These are phyloP conservation scores for Mesoligia furuncula DNA, from an alignment of 2,888 invertebrate species.

Conservation along the genomic window DNA sequence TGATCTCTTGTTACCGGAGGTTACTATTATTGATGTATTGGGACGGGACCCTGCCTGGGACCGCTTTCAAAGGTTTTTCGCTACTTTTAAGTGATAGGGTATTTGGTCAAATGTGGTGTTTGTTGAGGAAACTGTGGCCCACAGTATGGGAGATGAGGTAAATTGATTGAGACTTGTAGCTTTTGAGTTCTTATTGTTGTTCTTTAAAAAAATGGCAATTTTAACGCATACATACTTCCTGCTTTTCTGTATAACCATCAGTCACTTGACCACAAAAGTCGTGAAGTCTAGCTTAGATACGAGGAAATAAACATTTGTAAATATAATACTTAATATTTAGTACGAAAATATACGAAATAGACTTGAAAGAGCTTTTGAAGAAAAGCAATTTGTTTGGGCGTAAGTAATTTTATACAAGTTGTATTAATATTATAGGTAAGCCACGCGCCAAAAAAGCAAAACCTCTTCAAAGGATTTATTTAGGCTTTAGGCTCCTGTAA, in stretches of 20 bases:
- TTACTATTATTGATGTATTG: slow-evolving; percentile 65
- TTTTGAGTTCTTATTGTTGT: slow-evolving; percentile 5
- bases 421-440: slow-evolving; percentile 49
- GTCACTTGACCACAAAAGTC: not conserved
- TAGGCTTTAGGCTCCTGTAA: slow-evolving; percentile 62
- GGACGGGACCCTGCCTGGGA: slow-evolving; percentile 36
- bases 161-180: slow-evolving; percentile 15
- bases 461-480: slow-evolving; percentile 66
- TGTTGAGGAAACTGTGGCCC: slow-evolving; percentile 13
- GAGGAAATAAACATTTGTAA: slow-evolving; percentile 14
- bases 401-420: slow-evolving; percentile 61
- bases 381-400: slow-evolving; percentile 61
- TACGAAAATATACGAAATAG: slow-evolving; percentile 27
- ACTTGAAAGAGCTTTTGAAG: slow-evolving; percentile 47
- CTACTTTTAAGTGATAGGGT: slow-evolving; percentile 37
- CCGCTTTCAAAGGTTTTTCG: slow-evolving; percentile 37
- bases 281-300: slow-evolving; percentile 1
- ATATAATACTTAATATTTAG: slow-evolving; percentile 16
- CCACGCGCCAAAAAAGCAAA: slow-evolving; percentile 59
- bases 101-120: slow-evolving; percentile 11
- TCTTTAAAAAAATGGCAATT: not conserved
- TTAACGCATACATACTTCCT: not conserved
- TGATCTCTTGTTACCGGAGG: slow-evolving; percentile 76
- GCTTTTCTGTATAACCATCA: not conserved
- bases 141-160: not conserved